Evolutionary conservation across 1,140 invertebrate species (phyloP), one percentile per base, ranked within the genome.

Genomic region (Rhizoglyphus robini): DNA sequence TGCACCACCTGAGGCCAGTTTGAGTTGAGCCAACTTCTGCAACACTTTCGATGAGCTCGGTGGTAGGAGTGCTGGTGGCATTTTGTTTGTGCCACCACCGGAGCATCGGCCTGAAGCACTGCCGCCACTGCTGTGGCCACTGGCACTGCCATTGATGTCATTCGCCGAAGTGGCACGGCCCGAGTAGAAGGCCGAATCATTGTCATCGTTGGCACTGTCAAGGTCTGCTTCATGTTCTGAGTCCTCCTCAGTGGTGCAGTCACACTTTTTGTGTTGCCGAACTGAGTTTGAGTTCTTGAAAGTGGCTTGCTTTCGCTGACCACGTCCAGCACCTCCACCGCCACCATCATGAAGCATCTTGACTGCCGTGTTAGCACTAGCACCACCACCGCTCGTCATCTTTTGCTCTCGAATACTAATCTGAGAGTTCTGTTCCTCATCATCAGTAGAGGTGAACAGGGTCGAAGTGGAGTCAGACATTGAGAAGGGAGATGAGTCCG

Each of bases 141-240:
- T 54, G 8, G 8, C 31, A 32, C 31, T 25, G 8, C 51, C 51
- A 32, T 54, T 25, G 23, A 54, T 54, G 20, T 54, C 51, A 54
- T 54, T 54, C 8, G 58, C 27, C 23, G 58, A 29, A 2, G 58
- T 60, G 27, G 15, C 8, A 20, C 58, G 3, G 1, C 58, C 58
- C 23, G 58, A 60, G 29, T 60, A 60, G 58, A 60, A 60, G 15
- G 58, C 58, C n/a, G 32, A 38, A 46, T 60, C 58, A 60, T 60
- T 60, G 29, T 60, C 58, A 27, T 60, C 57, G 31, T 59, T 59
- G 23, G 8, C 51, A 54, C 23, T 32, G 23, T 54, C 20, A 54
- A 11, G 8, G 23, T 54, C 51, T 11, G 8, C 51, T 27, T 20
- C 51, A 54, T 54, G 8, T 27, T 54, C 51, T 23, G 8, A 5